These are phyloP conservation scores for Monopis laevigella DNA, from an alignment of 2,888 invertebrate genomes.

Conservation along the genomic window DNA sequence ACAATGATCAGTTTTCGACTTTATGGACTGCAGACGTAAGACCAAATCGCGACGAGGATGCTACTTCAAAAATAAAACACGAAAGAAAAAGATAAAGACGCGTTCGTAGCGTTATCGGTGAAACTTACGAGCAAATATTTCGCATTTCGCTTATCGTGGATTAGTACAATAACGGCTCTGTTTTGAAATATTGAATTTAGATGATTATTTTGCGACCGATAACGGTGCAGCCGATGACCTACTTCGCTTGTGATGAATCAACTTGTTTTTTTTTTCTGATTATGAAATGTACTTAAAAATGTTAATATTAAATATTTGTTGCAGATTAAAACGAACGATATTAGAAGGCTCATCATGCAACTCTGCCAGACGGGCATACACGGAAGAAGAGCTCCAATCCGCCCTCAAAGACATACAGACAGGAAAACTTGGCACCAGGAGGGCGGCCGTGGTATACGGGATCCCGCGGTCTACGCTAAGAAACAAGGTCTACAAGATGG, in stretches of 20 bases:
- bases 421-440: conserved; percentile 90
- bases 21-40: conserved; percentile 15
- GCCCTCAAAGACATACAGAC: conserved; percentile 95
- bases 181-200: conserved; percentile 54
- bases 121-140: conserved; percentile 50
- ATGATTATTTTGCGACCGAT: conserved; percentile 29
- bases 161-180: conserved; percentile 15
- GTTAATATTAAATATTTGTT: no score
- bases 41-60: conserved; percentile 20
- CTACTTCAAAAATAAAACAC: conserved; percentile 27
- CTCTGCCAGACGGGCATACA: conserved; percentile 82
- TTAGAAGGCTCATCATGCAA: conserved; percentile 55
- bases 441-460: conserved; percentile 95
- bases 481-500: conserved; percentile 92
- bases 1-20: background rate
- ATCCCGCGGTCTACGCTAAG: conserved; percentile 96
- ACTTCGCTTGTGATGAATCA: conserved; percentile 15
- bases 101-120: conserved; percentile 55
- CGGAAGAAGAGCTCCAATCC: conserved; percentile 93
- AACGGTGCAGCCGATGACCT: conserved; percentile 32
- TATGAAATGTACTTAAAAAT: no score
- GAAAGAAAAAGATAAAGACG: conserved; percentile 49
- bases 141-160: conserved; percentile 54
- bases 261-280: background rate
- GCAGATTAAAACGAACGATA: conserved; percentile 48